Evolutionary conservation across 2,888 invertebrate genomes (phyloP), one percentile per base, ranked within the genome.

Genomic region (Stegana nigrithorax): DNA sequence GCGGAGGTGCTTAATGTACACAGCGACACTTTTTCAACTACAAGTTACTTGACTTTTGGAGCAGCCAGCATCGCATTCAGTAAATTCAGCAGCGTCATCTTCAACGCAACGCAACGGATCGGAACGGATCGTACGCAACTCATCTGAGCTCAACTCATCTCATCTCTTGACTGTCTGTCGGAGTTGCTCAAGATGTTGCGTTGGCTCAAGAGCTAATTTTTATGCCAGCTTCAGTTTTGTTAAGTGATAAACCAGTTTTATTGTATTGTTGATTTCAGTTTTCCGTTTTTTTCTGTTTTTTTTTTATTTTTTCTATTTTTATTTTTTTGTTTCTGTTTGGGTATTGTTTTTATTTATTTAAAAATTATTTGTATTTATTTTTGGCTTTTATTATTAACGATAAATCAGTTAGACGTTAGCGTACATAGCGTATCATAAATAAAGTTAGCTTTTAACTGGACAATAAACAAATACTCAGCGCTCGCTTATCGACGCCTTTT

Each of bases 151-250:
- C 45, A 64, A 67, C 67, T 73, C 73, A 71, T 60, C 67, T 62
- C 67, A 66, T 68, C 64, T 63, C 67, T 67, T 63, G 59, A 63
- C 73, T 71, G 77, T 78, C 75, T 73, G 67, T 55, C 29, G 36
- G 29, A 53, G 2, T n/a, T n/a, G n/a, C n/a, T n/a, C n/a, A n/a
- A n/a, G 8, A 21, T 47, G 23, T 23, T 42, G 45, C 73, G 68
- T 70, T 70, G 80, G 71, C 78, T 78, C 72, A 74, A 78, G 74
- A 75, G 78, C 78, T 78, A 78, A 78, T 78, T 78, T 78, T 67
- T 70, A 36, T 76, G 80, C 79, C 80, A 75, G 77, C 73, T 21
- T 25, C 45, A 45, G 71, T 73, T 75, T 78, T 73, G 55, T 36
- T 60, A 71, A 78, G 72, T 79, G 80, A 77, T 79, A 74, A 75